Evolutionary conservation across 2,888 invertebrate genomes (phyloP), one percentile per base, ranked within the genome.

Genomic region (Drymonia ruficornis): DNA sequence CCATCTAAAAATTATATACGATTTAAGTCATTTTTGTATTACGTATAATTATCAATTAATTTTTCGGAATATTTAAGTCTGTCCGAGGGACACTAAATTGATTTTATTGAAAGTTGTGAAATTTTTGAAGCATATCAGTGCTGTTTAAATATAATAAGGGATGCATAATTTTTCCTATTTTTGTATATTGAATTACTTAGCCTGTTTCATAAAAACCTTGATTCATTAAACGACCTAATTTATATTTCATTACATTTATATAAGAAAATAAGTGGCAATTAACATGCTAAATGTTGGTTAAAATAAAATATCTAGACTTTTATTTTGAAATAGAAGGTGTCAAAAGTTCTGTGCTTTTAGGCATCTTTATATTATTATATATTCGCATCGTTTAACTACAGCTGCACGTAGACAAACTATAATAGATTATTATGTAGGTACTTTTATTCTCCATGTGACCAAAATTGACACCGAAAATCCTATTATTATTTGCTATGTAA

Each of bases 361-460:
- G n/a, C 7, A 36, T n/a, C 13, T 36, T 36, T 36, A 36, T 36
- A 36, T 23, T 2, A n/a, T n/a, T n/a, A n/a, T 23, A 36, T 36
- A 36, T 36, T 4, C 49, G 31, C 52, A 54, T 56, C 49, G 56
- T 59, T 74, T 73, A 74, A 72, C 6, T 65, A 63, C 61, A 65
- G 65, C 71, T 76, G 81, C 80, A 80, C 80, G 67, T 81, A 81
- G 79, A 69, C 61, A 68, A 63, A 68, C 52, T 63, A 72, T 70
- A 74, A 76, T 65, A 70, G 55, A 70, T 68, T 67, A 77, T 74
- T 74, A 76, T 65, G 55, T 71, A 73, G 76, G 58, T 68, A 80
- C 70, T 73, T 47, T 76, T 78, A 83, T 84, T 87, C 88, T 87
- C 86, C 83, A 83, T 80, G 89, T 89, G 89, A 87, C 89, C 88